A percentile compares a stretch with the other conserved stretches of the same genome.
Conservation (phyloP, 2,113 vertebrate species). For the Cacatua alba region DNA sequence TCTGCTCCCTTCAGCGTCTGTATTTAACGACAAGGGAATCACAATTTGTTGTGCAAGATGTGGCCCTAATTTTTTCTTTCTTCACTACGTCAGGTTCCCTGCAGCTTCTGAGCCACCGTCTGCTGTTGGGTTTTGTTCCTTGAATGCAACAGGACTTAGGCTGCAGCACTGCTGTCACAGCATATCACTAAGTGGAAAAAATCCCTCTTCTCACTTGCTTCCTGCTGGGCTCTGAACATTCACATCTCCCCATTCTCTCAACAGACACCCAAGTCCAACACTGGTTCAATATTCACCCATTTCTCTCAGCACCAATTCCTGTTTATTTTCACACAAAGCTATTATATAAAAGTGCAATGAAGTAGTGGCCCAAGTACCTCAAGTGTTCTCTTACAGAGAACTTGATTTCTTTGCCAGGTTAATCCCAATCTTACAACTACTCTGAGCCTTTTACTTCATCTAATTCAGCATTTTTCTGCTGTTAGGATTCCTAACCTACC, state of each 20-base stretch:
- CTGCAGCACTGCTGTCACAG: background rate
- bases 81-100: background rate
- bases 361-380: background rate
- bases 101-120: background rate
- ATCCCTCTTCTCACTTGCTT: background rate
- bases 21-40: background rate
- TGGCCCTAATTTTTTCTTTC: background rate
- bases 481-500: background rate
- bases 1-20: background rate
- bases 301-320: background rate
- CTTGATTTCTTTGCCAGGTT: background rate
- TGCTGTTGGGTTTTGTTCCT: background rate
- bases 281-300: background rate
- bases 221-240: background rate
- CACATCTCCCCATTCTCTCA: background rate
- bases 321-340: slow-evolving; percentile 1
- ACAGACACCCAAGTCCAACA: background rate
- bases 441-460: background rate
- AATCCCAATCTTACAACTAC: background rate
- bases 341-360: background rate
- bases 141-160: slow-evolving; percentile 8
- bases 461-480: background rate
- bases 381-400: background rate
- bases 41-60: background rate
- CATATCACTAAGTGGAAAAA: background rate